A percentile compares a stretch with the other conserved stretches of the same genome.
Evolutionary conservation across 2,113 vertebrate species (phyloP).

Genomic region (Aythya baeri): DNA sequence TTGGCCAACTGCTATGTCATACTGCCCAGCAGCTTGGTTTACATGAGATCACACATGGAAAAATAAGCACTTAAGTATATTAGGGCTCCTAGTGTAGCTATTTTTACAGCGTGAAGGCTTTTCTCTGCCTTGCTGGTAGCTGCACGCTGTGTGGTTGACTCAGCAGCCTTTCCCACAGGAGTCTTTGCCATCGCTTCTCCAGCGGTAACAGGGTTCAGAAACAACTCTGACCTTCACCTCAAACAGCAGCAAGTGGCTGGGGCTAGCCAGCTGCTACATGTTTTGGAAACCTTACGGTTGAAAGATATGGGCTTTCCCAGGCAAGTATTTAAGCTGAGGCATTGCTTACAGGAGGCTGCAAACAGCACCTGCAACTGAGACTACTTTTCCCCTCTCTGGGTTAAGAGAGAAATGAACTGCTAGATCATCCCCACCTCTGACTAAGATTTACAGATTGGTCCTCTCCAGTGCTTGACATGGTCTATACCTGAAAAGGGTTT

Average conservation of each 20-base stretch:
- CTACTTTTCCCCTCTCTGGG: neutral
- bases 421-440: neutral
- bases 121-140: slow-evolving; percentile 6
- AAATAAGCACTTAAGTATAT: slow-evolving; percentile 58
- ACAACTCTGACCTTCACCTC: slow-evolving; percentile 39
- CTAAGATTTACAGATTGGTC: neutral
- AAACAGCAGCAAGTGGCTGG: neutral
- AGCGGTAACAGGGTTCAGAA: neutral
- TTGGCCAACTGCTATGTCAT: slow-evolving; percentile 50
- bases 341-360: neutral
- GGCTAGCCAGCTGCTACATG: neutral
- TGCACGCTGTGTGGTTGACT: neutral
- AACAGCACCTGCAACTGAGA: neutral
- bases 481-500: neutral
- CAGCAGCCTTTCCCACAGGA: slow-evolving; percentile 62
- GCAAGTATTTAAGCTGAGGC: neutral
- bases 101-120: slow-evolving; percentile 48
- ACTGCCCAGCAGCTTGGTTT: slow-evolving; percentile 46
- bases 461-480: neutral
- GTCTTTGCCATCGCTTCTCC: neutral
- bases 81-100: slow-evolving; percentile 8
- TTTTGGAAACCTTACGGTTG: slow-evolving; percentile 26
- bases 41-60: slow-evolving; percentile 65
- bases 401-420: neutral
- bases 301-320: slow-evolving; percentile 33